Evolutionary conservation across 2,113 vertebrate species (phyloP).

Genomic region (Laterallus jamaicensis): DNA sequence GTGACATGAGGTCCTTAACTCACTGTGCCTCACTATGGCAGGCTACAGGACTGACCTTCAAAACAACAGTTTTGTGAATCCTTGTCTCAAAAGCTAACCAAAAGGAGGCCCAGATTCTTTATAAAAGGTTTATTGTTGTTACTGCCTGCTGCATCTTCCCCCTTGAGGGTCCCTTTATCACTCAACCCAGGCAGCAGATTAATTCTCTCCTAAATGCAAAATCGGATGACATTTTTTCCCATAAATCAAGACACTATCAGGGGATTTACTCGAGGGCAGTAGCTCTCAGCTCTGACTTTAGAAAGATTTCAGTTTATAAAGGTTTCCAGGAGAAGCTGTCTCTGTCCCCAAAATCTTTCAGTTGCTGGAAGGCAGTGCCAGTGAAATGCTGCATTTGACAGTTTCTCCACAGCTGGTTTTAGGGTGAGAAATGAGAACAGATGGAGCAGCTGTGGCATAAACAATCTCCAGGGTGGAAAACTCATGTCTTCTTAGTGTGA

Average conservation of each 20-base stretch:
- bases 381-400: neutral
- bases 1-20: neutral
- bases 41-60: neutral
- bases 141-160: neutral
- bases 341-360: neutral
- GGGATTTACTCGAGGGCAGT: neutral
- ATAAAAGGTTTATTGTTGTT: neutral
- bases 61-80: neutral
- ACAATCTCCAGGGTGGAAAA: constrained; percentile 41
- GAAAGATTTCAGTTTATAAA: neutral
- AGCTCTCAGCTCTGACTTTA: neutral
- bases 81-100: neutral
- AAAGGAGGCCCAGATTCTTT: neutral
- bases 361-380: neutral
- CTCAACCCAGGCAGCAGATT: neutral
- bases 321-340: neutral
- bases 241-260: neutral
- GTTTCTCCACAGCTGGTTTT: constrained; percentile 9
- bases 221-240: neutral
- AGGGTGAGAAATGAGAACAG: constrained; percentile 42
- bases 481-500: neutral
- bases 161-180: neutral
- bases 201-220: constrained; percentile 17
- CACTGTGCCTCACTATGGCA: neutral
- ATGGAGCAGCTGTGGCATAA: constrained; percentile 30